Percentiles rank a stretch among this genome's conserved stretches.
Conservation (phyloP, 2,797 vertebrate species). For the Leptatherina wallacei region DNA sequence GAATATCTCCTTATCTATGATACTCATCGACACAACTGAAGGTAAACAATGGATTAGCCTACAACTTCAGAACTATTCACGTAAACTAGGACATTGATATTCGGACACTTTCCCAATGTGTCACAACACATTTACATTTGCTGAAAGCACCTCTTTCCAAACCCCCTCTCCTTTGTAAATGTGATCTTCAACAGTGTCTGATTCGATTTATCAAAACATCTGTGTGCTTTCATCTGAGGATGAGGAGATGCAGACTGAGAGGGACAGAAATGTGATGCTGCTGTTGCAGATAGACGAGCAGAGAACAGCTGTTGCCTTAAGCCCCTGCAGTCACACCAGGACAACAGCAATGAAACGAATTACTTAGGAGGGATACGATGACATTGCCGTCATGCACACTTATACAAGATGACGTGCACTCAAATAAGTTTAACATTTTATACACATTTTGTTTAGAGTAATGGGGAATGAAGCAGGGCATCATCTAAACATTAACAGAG, state of each 20-base stretch:
- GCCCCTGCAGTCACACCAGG: constrained; percentile 55
- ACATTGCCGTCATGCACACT: constrained; percentile 33
- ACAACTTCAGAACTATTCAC: not conserved
- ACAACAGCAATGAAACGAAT: constrained; percentile 54
- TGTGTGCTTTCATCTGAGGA: not conserved
- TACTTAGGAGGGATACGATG: constrained; percentile 57
- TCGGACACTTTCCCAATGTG: not conserved
- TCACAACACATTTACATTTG: not conserved
- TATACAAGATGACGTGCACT: constrained; percentile 30
- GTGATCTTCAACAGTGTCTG: not conserved
- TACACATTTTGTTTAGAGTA: not conserved
- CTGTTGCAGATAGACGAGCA: constrained; percentile 11
- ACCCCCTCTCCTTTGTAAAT: not conserved
- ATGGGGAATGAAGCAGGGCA: not conserved
- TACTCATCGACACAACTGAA: not conserved
- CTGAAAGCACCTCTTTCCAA: not conserved
- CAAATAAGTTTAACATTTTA: not conserved
- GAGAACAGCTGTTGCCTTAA: constrained; percentile 68
- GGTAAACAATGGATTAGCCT: not conserved
- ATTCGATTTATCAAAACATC: not conserved
- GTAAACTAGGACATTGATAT: not conserved
- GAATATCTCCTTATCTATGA: not conserved
- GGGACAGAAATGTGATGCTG: constrained; percentile 19
- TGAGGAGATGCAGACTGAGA: not conserved
- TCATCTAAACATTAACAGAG: not conserved